Evolutionary conservation across 1,140 invertebrate genomes (phyloP).

Genomic region (Zaprionus ornatus): DNA sequence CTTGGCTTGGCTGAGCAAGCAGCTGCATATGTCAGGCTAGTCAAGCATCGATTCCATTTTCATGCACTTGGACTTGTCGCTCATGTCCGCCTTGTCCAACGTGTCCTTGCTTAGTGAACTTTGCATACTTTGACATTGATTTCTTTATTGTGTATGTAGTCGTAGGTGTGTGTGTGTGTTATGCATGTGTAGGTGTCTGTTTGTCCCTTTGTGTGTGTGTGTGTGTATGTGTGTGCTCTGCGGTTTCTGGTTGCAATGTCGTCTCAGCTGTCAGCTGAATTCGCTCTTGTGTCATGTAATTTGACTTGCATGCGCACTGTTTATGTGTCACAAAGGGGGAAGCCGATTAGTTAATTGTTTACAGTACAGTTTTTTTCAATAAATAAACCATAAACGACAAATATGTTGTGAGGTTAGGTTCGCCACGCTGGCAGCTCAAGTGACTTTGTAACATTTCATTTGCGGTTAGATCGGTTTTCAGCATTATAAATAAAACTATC

Average conservation of each 20-base stretch:
- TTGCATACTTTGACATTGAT: conserved; percentile 76
- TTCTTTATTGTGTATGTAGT: conserved; percentile 38
- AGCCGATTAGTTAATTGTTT: conserved; percentile 33
- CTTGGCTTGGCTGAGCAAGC: conserved; percentile 20
- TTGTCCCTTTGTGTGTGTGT: conserved; percentile 19
- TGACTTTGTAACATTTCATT: background rate
- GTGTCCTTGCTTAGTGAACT: conserved; percentile 68
- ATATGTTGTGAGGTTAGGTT: background rate
- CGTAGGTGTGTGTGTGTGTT: background rate
- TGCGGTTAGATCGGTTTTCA: background rate
- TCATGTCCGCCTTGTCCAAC: conserved; percentile 9
- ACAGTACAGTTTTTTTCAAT: conserved; percentile 1
- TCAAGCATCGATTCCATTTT: conserved; percentile 51
- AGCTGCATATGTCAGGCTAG: conserved; percentile 64
- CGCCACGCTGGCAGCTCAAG: background rate
- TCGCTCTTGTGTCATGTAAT: conserved; percentile 61
- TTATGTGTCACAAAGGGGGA: conserved; percentile 24
- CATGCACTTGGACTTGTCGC: background rate
- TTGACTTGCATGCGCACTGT: conserved; percentile 28
- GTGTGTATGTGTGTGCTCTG: conserved; percentile 16
- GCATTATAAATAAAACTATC: background rate
- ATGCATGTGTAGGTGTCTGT: background rate
- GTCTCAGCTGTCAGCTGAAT: conserved; percentile 53
- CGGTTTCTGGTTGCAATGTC: conserved; percentile 39
- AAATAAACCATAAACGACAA: conserved; percentile 16